A percentile compares a stretch with the other conserved stretches of the same genome.
Conservation (phyloP, 2,113 vertebrate species). For the Melanostigma gelatinosum region DNA sequence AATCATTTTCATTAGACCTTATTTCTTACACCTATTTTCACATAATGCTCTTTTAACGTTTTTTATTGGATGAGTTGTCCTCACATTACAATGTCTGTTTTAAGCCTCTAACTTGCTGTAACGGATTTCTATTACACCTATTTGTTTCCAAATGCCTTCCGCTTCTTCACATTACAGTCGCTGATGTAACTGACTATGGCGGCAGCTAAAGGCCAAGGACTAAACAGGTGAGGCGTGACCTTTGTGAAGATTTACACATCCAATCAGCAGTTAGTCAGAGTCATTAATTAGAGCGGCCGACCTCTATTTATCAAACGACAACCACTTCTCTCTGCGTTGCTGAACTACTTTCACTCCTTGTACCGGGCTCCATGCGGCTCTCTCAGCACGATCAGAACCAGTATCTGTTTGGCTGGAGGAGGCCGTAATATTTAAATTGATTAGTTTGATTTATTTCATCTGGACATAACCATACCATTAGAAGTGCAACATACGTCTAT, state of each 20-base stretch:
- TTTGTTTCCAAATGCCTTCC: not conserved
- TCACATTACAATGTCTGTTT: not conserved
- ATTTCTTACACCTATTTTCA: not conserved
- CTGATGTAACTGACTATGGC: conserved; percentile 9
- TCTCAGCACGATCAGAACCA: too few relatives aligned
- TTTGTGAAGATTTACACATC: conserved; percentile 59
- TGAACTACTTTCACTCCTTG: not conserved
- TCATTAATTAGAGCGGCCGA: conserved; percentile 43
- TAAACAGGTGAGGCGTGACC: conserved; percentile 54
- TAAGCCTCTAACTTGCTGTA: not conserved
- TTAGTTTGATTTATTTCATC: too few relatives aligned
- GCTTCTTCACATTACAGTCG: not conserved
- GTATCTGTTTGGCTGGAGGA: too few relatives aligned
- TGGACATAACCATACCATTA: too few relatives aligned
- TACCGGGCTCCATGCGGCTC: too few relatives aligned
- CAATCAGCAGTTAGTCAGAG: conserved; percentile 48
- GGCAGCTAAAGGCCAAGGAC: conserved; percentile 37
- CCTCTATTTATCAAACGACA: conserved; percentile 12
- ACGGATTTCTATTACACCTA: not conserved
- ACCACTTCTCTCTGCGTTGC: not conserved
- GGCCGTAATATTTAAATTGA: too few relatives aligned
- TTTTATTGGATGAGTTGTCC: not conserved
- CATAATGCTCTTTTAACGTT: not conserved
- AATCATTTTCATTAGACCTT: not conserved
- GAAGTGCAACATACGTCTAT: too few relatives aligned